phyloP scores from a whole-genome alignment of 1,140 invertebrate species.

The Formica selysi region DNA sequence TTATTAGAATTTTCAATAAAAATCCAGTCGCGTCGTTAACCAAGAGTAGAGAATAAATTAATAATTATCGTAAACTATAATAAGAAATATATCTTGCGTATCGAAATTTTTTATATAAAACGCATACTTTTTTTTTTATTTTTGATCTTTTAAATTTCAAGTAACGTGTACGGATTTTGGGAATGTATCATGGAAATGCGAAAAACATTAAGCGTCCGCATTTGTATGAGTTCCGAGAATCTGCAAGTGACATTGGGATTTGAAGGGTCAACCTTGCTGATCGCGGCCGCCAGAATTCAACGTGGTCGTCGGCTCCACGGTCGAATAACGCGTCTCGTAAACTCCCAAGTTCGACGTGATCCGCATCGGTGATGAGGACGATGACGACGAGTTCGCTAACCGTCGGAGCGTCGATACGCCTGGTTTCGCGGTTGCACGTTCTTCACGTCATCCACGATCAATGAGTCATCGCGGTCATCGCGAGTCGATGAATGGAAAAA shows the following conservation, averaged over 20 bases:
- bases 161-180: neutral
- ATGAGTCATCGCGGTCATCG: slow-evolving; percentile 59
- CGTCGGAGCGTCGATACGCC: slow-evolving; percentile 56
- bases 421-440: slow-evolving; percentile 49
- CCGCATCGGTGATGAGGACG: slow-evolving; percentile 41
- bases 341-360: slow-evolving; percentile 45
- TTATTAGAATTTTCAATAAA: slow-evolving; percentile 17
- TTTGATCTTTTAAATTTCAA: neutral
- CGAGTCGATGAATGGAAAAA: slow-evolving; percentile 60
- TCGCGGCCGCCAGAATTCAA: slow-evolving; percentile 37
- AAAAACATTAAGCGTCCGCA: neutral
- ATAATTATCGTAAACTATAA: neutral
- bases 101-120: neutral
- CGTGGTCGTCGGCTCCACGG: slow-evolving; percentile 31
- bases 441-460: slow-evolving; percentile 30
- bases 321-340: slow-evolving; percentile 60
- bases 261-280: slow-evolving; percentile 20
- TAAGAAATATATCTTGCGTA: neutral
- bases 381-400: slow-evolving; percentile 29
- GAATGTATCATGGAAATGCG: neutral
- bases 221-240: neutral
- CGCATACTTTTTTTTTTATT: neutral
- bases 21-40: neutral
- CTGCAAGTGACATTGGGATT: slow-evolving; percentile 26
- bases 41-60: neutral